Base-by-base conservation (phyloP, 2,888 invertebrate species). In the Galerucella pusilla region DNA sequence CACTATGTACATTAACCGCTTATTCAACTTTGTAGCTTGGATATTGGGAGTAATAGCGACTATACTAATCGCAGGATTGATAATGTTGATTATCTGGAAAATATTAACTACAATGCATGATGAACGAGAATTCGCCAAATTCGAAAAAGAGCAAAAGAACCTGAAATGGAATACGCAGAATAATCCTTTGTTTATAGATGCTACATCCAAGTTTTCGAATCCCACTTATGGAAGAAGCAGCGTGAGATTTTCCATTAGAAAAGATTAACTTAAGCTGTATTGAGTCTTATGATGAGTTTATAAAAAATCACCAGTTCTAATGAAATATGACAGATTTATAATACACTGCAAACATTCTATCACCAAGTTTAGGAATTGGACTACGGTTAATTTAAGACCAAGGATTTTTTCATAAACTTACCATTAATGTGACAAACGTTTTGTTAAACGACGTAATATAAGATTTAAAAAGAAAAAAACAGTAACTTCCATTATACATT, bases 161-260 rank as follows among this genome's bases (percentile, higher is more conserved):
- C 92, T 94, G 1, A 92, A 93, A 82, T 95, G 94, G 92, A 91
- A 93, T 82, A 90, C 91, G 76, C 93, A 92, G 68, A 93, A 93
- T 80, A 96, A 96, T 89, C 96, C 96, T 0, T 89, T 96, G n/a
- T 96, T 94, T 88, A 93, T 92, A 83, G 91, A 92, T 72, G 94
- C 96, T 0, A 94, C 93, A n/a, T 92, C 94, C 0, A 93, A 92
- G 1, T 95, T 94, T 88, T 91, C 90, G 81, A 96, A 96, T 88
- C 92, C 92, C 1, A 90, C 89, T 5, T 87, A 82, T 65, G 75
- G 80, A 10, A 80, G 82, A 68, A 73, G 75, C 2, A 81, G 79
- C 64, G 77, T 73, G 7, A 74, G 77, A 63, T 46, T 63, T 54
- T 75, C 77, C 2, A 54, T 69, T n/a, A 64, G 65, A 35, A 73